phyloP scores from a whole-genome alignment of 2,797 vertebrate species.

The Emydoidea blandingii region DNA sequence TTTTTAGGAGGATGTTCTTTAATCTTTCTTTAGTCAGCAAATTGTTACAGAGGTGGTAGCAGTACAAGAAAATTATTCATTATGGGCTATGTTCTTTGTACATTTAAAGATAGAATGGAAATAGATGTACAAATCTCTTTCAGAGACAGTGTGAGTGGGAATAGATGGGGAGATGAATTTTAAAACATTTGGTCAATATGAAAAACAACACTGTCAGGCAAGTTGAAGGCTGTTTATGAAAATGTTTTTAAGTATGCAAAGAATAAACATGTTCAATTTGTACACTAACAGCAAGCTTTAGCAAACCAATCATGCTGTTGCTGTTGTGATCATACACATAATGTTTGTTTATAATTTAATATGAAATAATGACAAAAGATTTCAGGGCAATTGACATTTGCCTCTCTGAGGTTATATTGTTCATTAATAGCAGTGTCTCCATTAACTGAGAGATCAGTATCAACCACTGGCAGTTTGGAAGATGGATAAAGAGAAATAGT shows the following conservation, averaged over 20 bases:
- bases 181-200: not conserved
- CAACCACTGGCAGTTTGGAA: conserved; percentile 29
- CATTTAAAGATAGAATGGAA: not conserved
- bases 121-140: not conserved
- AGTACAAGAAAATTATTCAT: not conserved
- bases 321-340: not conserved
- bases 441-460: conserved; percentile 30
- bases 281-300: not conserved
- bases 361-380: conserved; percentile 37
- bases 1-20: not conserved
- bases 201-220: not conserved
- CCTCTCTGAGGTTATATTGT: conserved; percentile 22
- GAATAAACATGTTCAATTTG: not conserved
- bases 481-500: conserved; percentile 43
- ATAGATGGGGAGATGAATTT: not conserved
- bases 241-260: not conserved
- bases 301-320: not conserved
- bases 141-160: not conserved
- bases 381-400: conserved; percentile 46
- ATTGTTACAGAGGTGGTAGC: not conserved
- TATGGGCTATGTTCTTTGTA: not conserved
- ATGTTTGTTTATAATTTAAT: conserved; percentile 31
- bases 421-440: conserved; percentile 19
- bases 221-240: not conserved
- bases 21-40: not conserved